Evolutionary conservation across 2,888 invertebrate genomes (phyloP), one percentile per base, ranked within the genome.

Genomic region (Thereva unica): DNA sequence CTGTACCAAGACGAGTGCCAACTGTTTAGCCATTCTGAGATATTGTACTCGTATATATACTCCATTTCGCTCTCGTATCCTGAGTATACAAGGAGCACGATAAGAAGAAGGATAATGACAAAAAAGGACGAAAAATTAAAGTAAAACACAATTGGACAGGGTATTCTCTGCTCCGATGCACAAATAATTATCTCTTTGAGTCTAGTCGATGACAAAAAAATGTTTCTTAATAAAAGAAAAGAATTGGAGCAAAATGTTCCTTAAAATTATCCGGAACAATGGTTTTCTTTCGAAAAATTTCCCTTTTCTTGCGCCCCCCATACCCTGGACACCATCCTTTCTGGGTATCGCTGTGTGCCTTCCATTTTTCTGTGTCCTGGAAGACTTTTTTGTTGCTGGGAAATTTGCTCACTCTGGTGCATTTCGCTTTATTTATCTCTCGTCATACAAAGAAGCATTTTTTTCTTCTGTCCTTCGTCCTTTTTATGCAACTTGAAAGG

Each of bases 191-290:
- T 35, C 50, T 12, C 50, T 5, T 35, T 50, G 23, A 7, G 23
- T 7, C 34, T 10, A 10, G 50, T 35, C 35, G 50, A 50, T 50
- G 34, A 23, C 23, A 50, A 50, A 50, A 35, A 23, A 50, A 50
- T 50, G 50, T 35, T 50, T 23, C 23, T 50, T 50, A 34, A 50
- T 5, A 50, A 23, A 50, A 12, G 50, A 34, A 50, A 35, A 50
- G 23, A 50, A 50, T 50, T 50, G 35, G 50, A 50, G 35, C 50
- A 50, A 50, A 50, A 50, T 23, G 50, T 50, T 23, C 50, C 35
- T 35, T 7, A 50, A 50, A 50, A 50, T 50, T 50, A 50, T 50
- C 12, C 50, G 35, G 50, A 6, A 50, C 50, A 50, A 50, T 50
- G 50, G 34, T 50, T 50, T 10, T 50, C 34, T 9, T 50, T 35